Evolutionary conservation across 1,140 invertebrate species (phyloP), one percentile per base, ranked within the genome.

Genomic region (Drosophila teissieri): DNA sequence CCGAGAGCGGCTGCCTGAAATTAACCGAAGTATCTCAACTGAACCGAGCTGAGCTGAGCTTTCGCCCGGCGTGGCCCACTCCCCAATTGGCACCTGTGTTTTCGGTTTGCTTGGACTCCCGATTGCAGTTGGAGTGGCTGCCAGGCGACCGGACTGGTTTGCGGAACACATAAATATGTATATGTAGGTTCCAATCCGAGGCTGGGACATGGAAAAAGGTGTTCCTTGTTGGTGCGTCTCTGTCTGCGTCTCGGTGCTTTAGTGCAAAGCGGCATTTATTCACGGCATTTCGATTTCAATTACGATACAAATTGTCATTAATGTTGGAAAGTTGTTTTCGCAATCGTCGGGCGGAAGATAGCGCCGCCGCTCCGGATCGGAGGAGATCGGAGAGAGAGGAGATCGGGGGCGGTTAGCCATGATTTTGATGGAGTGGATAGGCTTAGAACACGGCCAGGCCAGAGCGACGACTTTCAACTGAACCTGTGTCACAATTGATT

Each of bases 301-400:
- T 89, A 89, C 84, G 85, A 89, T 89, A 89, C 84, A 89, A 89
- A 89, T 89, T 84, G 85, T 89, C 84, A 90, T 89, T 89, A 89
- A 89, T 84, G 84, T 89, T 89, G 80, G 84, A 89, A 89, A 89
- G 84, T 89, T 89, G 84, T 84, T 89, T 89, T 80, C 72, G 81
- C 80, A 80, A 84, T 63, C 60, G 45, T 46, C 37, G 53, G 22
- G 17, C 60, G 46, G 31, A 55, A 46, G 55, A 72, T 75, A 75
- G 48, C 39, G 42, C 53, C 54, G 6, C 14, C 22, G 24, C 19
- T 19, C 19, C 19, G 19, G 22, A 27, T 51, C 48, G n/a, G 8
- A 7, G 55, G 22, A 19, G 22, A 27, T 49, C 48, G n/a, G 8
- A 7, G n/a, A n/a, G n/a, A n/a, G n/a, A n/a, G 60, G 22, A 19